A percentile compares a stretch with the other conserved stretches of the same genome.
Evolutionary conservation across 2,888 invertebrate species (phyloP).

Genomic region (Chrysopilus asiliformis): DNA sequence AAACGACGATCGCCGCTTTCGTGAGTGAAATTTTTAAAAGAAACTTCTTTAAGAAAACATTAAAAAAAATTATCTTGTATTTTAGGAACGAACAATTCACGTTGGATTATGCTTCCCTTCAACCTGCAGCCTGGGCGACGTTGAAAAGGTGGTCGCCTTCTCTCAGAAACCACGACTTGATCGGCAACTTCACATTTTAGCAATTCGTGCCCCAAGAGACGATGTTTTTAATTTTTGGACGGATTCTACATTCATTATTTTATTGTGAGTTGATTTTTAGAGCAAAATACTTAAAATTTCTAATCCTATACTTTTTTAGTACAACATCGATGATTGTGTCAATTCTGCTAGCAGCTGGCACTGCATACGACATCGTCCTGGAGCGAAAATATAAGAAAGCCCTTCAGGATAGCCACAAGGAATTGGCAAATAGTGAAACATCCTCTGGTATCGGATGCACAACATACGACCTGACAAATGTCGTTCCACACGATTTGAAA

Average conservation of each 20-base stretch:
- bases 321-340: slow-evolving; percentile 40
- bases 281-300: background rate
- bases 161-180: slow-evolving; percentile 38
- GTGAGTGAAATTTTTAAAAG: slow-evolving; percentile 20
- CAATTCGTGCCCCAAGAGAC: slow-evolving; percentile 55
- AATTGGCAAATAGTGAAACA: slow-evolving; percentile 34
- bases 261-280: slow-evolving; percentile 44
- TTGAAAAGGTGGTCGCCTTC: slow-evolving; percentile 43
- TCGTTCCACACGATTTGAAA: slow-evolving; percentile 25
- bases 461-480: slow-evolving; percentile 36
- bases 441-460: slow-evolving; percentile 38
- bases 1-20: slow-evolving; percentile 25
- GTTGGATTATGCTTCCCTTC: slow-evolving; percentile 64
- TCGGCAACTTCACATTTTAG: slow-evolving; percentile 44
- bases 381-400: slow-evolving; percentile 25
- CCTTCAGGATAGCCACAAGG: slow-evolving; percentile 29
- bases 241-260: slow-evolving; percentile 57
- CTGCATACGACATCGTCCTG: slow-evolving; percentile 51
- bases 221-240: slow-evolving; percentile 47
- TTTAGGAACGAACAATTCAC: slow-evolving; percentile 54
- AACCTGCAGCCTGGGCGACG: slow-evolving; percentile 49
- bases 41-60: slow-evolving; percentile 4
- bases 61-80: background rate
- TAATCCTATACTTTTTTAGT: slow-evolving; percentile 31
- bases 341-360: slow-evolving; percentile 49